Base-by-base conservation (phyloP, 2,797 vertebrate genomes). In the Dicrostonyx torquatus region DNA sequence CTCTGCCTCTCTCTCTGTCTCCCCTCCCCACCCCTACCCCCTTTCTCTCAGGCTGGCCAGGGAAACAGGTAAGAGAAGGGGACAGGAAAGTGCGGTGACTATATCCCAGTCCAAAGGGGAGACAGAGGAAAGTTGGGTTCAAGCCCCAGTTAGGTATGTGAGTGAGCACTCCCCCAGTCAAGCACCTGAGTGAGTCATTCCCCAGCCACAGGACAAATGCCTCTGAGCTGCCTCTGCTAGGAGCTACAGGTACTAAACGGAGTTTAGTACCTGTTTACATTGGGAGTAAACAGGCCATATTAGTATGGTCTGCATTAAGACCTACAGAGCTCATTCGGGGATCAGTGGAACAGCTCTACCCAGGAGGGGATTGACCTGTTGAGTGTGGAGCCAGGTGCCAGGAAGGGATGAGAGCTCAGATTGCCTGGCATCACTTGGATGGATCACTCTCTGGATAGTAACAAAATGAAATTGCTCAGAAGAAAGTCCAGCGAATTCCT, bases 391-490 rank as follows among this genome's bases (percentile, higher is more conserved):
- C 45, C 83, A 87, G 60, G 22, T 94, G 37, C 34, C 53, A 78
- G 68, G 9, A 31, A 82, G 15, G 34, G 22, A 24, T n/a, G 58
- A 1, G 37, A 91, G n/a, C 26, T 26, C 64, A 29, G 0, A 40
- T 66, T 87, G 34, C 48, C 37, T 22, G 11, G 13, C 40, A 24
- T 26, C 60, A 29, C 73, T 78, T 70, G 55, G 62, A 87, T 45
- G 50, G 79, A 85, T 11, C 37, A 78, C 22, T 26, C 50, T 95
- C 22, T 53, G n/a, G 82, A 43, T 6, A 87, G 72, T 84, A 77
- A 45, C 73, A 84, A 78, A 87, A 89, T 85, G 17, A 96, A 60
- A 82, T 34, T 45, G 62, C 34, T 93, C 34, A 24, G 83, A 62
- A 18, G 53, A 58, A 34, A 85, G 22, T 20, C 70, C 60, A 79